A percentile compares a stretch with the other conserved stretches of the same genome.
These are phyloP conservation scores for Montipora capricornis DNA, from an alignment of 64 coral and sea anemone genomes.

Conservation along the genomic window DNA sequence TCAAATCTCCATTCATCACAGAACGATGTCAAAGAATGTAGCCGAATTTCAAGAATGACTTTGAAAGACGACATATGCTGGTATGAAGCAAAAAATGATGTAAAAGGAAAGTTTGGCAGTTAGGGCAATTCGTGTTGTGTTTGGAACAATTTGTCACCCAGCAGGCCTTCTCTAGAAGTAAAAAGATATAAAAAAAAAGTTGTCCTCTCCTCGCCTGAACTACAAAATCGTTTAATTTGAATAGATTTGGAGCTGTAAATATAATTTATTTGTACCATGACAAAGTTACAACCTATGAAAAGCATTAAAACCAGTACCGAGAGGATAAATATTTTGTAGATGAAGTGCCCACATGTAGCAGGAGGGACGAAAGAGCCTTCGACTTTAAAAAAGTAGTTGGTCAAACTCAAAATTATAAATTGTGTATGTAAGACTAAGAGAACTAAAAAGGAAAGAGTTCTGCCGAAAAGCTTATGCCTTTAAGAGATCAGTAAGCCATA, in stretches of 20 bases:
- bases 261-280: constrained; percentile 43
- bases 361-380: background rate
- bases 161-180: background rate
- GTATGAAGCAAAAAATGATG: constrained; percentile 10
- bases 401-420: background rate
- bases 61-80: background rate
- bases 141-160: background rate
- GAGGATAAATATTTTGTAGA: background rate
- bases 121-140: background rate
- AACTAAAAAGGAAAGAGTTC: background rate
- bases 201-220: background rate
- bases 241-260: constrained; percentile 27
- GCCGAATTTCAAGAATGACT: background rate
- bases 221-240: background rate
- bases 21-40: constrained; percentile 49
- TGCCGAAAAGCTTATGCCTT: background rate
- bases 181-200: background rate
- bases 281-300: background rate
- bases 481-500: background rate
- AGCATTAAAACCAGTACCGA: background rate
- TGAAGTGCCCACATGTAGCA: too few species aligned
- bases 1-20: constrained; percentile 21
- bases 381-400: constrained; percentile 2
- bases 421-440: background rate
- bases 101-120: background rate